phyloP scores from a whole-genome alignment of 23 tunicate genomes.

The Phallusia fumigata region DNA sequence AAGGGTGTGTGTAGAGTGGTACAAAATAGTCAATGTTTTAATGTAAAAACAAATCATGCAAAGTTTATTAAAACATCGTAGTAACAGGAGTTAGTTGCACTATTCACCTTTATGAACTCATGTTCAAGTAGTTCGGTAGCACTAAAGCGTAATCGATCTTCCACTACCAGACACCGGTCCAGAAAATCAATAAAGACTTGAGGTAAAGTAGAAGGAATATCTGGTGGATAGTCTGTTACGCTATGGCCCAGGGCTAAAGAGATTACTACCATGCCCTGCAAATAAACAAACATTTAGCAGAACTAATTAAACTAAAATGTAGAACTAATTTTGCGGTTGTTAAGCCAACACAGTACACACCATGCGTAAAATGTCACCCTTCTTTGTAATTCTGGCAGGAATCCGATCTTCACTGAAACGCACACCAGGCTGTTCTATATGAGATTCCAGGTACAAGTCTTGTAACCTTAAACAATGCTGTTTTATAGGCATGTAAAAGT shows the following conservation, averaged over 20 bases:
- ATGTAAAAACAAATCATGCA: too few species aligned
- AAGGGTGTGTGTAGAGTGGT: too few species aligned
- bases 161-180: constrained; percentile 59
- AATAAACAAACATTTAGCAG: not conserved
- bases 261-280: constrained; percentile 70
- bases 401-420: constrained; percentile 74
- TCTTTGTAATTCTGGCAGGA: constrained; percentile 58
- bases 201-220: constrained; percentile 44
- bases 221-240: constrained; percentile 63
- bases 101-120: constrained; percentile 66
- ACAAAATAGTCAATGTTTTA: too few species aligned
- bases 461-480: constrained; percentile 28
- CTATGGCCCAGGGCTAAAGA: constrained; percentile 65
- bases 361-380: constrained; percentile 68
- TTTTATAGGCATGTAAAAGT: not conserved
- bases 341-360: constrained; percentile 41
- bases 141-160: constrained; percentile 47
- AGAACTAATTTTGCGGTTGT: not conserved
- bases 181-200: constrained; percentile 69
- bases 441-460: constrained; percentile 69
- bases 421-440: constrained; percentile 63
- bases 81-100: not conserved
- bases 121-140: constrained; percentile 67
- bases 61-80: too few species aligned
- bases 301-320: not conserved